Base-by-base conservation (phyloP, 2,113 vertebrate genomes). In the Hippocampus barbouri region DNA sequence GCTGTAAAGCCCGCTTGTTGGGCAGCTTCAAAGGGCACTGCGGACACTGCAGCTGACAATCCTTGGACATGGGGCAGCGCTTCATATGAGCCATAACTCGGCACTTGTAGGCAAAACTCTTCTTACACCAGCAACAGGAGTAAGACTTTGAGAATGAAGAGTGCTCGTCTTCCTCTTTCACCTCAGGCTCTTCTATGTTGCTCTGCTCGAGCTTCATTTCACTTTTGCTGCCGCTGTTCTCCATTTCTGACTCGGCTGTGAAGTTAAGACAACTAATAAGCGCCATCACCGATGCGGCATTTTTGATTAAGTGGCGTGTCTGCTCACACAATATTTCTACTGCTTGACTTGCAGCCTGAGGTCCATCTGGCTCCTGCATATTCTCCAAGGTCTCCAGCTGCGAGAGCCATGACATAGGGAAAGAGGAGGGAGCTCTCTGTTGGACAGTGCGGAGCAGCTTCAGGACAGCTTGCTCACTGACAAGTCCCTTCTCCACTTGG, bases 21-120 rank as follows among this genome's bases (percentile, higher is more conserved):
- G 59, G 54, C 69, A 83, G 89, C 57, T 89, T 83, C 76, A 91
- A 62, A 0, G 73, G 75, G 68, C 93, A 94, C 34, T 91, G 88
- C 0, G 89, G 83, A 18, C 92, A 93, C 70, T 91, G 92, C 57
- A 89, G 88, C 64, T 89, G 83, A 14, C 80, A 85, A 57, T 90
- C 90, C 71, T 87, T 87, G 27, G 93, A 92, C 72, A 89, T 86
- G 1, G 84, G 45, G 84, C 94, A 97, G 54, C 87, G 81, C 72
- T 93, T 95, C 83, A 86, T 5, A 65, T 96, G 95, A 62, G 93
- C 92, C 79, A 92, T 85, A 64, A 96, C 87, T 10, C 90, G 84
- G 82, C 95, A 96, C 77, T 91, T 95, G 87, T 94, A 96, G 57
- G 90, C 87, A 66, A 96, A 97, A 41, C 79, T 90, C 78, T 94